Evolutionary conservation across 1,140 invertebrate species (phyloP).

Genomic region (Papilio polytes): DNA sequence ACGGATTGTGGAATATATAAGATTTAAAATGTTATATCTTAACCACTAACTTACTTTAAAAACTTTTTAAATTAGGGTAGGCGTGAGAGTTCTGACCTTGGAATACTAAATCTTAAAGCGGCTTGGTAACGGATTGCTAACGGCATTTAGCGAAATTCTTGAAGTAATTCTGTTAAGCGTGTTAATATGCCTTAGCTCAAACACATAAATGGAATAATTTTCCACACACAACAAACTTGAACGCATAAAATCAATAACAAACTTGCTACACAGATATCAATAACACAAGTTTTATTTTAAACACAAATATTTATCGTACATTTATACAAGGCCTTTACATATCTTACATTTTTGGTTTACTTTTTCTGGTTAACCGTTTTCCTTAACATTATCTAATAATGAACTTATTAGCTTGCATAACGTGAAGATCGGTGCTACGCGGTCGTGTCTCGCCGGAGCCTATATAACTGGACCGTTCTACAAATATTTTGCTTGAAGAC

Average conservation of each 20-base stretch:
- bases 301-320: slow-evolving; percentile 24
- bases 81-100: background rate
- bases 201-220: background rate
- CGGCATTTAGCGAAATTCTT: slow-evolving; percentile 10
- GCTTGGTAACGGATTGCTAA: background rate
- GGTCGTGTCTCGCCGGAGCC: slow-evolving; percentile 38
- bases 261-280: slow-evolving; percentile 21
- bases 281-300: slow-evolving; percentile 13
- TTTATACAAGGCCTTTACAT: background rate
- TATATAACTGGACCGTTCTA: slow-evolving; percentile 46
- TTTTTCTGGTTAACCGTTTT: background rate
- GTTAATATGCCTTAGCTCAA: background rate
- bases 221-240: slow-evolving; percentile 2
- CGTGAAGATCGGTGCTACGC: slow-evolving; percentile 24
- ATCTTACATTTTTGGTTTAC: background rate
- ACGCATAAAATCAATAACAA: slow-evolving; percentile 23
- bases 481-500: slow-evolving; percentile 47
- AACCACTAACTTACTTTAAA: no score
- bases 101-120: background rate
- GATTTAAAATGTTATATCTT: no score
- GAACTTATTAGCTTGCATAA: slow-evolving; percentile 37
- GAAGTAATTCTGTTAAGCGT: slow-evolving; percentile 7
- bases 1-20: no score
- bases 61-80: background rate
- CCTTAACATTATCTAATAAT: background rate